Conservation (phyloP, 2,113 vertebrate genomes). For the Herpetotheres cachinnans region DNA sequence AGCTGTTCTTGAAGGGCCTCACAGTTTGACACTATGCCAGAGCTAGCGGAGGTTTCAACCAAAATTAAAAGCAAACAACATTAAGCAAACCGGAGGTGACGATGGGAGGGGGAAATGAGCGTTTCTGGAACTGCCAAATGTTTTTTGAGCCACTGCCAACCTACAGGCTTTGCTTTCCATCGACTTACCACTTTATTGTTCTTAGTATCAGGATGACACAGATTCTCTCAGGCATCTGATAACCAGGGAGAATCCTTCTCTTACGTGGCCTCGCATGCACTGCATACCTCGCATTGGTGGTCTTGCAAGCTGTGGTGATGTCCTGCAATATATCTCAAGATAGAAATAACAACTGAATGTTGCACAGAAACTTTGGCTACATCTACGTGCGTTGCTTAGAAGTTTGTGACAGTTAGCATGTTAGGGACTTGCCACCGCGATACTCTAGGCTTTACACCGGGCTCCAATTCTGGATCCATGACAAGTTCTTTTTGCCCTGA, state of each 20-base stretch:
- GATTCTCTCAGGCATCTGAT: background rate
- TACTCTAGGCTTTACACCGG: background rate
- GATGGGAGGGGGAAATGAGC: background rate
- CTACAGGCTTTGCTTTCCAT: background rate
- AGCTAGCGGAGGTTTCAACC: background rate
- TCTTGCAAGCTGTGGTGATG: background rate
- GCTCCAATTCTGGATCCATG: background rate
- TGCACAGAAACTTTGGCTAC: background rate
- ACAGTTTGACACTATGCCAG: background rate
- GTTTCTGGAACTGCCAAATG: background rate
- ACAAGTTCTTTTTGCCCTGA: background rate
- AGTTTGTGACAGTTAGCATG: background rate
- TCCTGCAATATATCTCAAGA: background rate
- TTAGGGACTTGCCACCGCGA: background rate
- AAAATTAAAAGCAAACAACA: background rate
- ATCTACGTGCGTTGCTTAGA: background rate
- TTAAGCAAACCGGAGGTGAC: background rate
- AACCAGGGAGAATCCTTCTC: background rate
- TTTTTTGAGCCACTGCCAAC: background rate
- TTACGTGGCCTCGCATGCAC: fast-evolving
- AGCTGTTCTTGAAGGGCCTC: background rate
- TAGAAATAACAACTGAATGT: background rate
- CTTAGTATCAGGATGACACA: background rate
- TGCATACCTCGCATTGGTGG: background rate
- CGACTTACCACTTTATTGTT: background rate